A percentile compares a stretch with the other conserved stretches of the same genome.
These are phyloP conservation scores for Tetragnatha montana DNA, from an alignment of 2,888 invertebrate species.

Conservation along the genomic window DNA sequence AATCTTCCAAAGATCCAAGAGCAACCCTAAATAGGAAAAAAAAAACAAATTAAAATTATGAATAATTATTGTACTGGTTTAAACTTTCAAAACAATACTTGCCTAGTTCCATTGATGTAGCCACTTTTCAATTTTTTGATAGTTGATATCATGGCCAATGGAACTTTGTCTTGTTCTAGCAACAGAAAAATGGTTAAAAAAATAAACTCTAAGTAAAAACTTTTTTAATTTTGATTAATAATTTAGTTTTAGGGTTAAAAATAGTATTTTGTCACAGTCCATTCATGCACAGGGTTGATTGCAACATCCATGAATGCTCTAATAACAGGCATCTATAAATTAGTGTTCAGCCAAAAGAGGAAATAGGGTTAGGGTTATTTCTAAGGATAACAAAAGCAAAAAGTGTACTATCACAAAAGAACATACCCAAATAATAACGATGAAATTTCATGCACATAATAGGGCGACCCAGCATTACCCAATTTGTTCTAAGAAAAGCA, in stretches of 20 bases:
- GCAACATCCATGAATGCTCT: too few species aligned
- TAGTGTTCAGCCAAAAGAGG: not conserved
- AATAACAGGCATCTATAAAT: not conserved
- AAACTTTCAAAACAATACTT: conserved; percentile 48
- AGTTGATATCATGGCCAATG: conserved; percentile 95
- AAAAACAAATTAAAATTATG: not conserved
- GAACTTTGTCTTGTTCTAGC: conserved; percentile 91
- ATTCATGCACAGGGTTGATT: too few species aligned
- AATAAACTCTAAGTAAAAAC: not conserved
- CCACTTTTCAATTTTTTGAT: conserved; percentile 99
- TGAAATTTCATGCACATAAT: conserved; percentile 86
- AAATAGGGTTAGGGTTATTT: not conserved
- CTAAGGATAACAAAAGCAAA: conserved; percentile 10
- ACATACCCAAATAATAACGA: conserved; percentile 71
- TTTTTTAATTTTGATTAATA: conserved; percentile 8
- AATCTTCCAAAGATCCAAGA: conserved; percentile 94
- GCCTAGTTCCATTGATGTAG: conserved; percentile 96
- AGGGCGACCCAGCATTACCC: conserved; percentile 98
- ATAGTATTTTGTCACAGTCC: too few species aligned
- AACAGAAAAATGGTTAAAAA: too few species aligned
- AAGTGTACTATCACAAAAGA: not conserved
- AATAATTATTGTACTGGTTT: not conserved
- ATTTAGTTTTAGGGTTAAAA: not conserved
- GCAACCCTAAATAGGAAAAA: conserved; percentile 82
- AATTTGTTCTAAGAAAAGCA: conserved; percentile 97